phyloP scores from a whole-genome alignment of 2,888 invertebrate genomes.

The Isotomurus palustris region DNA sequence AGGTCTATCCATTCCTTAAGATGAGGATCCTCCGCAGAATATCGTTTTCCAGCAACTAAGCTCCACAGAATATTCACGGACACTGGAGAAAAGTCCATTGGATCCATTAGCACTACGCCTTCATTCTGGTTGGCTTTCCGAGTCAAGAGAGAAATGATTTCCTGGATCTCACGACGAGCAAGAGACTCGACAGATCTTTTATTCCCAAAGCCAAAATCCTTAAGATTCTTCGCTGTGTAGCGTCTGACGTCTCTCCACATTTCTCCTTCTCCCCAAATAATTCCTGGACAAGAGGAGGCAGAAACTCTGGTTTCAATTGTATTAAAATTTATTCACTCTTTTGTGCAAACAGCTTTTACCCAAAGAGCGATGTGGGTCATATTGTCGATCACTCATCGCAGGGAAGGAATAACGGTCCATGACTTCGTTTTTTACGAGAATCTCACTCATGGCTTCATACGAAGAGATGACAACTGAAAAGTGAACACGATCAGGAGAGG shows the following conservation, averaged over 20 bases:
- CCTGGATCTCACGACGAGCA: neutral
- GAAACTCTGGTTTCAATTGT: too few species aligned
- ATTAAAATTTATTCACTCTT: too few species aligned
- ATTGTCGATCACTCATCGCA: constrained; percentile 1
- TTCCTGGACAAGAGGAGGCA: neutral
- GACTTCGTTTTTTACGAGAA: neutral
- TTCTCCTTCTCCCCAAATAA: constrained; percentile 3
- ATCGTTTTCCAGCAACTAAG: constrained; percentile 2
- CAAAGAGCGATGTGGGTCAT: too few species aligned
- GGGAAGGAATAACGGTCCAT: neutral
- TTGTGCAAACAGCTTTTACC: too few species aligned
- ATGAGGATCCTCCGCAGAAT: neutral
- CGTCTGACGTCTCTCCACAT: neutral
- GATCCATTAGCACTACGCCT: neutral
- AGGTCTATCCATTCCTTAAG: neutral
- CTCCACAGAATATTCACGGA: constrained; percentile 2
- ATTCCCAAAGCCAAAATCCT: constrained; percentile 9
- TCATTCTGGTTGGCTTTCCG: neutral
- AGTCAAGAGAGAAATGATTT: neutral
- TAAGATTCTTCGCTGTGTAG: neutral
- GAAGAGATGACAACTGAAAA: neutral
- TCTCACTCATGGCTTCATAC: constrained; percentile 4
- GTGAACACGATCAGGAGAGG: too few species aligned
- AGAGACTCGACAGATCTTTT: neutral
- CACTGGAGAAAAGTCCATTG: neutral